phyloP scores from a whole-genome alignment of 2,797 vertebrate genomes.

The Amniataba percoides region DNA sequence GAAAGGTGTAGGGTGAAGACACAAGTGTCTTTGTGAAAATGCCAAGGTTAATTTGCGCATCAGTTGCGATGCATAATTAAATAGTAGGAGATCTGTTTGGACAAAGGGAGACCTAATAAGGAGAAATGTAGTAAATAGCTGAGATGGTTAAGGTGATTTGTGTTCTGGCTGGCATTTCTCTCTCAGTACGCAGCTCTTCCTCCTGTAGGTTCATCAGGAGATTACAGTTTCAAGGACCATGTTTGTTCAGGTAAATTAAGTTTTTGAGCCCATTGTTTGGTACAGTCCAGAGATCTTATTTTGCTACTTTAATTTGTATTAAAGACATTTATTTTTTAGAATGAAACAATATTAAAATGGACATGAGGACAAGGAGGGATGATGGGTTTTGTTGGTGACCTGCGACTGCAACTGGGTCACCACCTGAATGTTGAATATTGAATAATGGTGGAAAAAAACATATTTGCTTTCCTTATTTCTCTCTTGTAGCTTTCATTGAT shows the following conservation, averaged over 20 bases:
- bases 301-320: background rate
- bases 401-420: background rate
- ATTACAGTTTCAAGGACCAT: background rate
- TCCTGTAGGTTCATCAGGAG: background rate
- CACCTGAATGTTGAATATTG: background rate
- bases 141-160: slow-evolving; percentile 57
- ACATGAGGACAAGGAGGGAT: background rate
- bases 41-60: slow-evolving; percentile 86
- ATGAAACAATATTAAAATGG: background rate
- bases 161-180: slow-evolving; percentile 59
- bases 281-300: background rate
- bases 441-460: too few species aligned
- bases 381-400: background rate
- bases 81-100: slow-evolving; percentile 74
- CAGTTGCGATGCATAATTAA: slow-evolving; percentile 83
- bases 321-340: background rate
- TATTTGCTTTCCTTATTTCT: background rate
- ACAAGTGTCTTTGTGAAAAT: slow-evolving; percentile 81
- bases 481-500: background rate
- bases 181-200: background rate
- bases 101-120: slow-evolving; percentile 74
- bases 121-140: slow-evolving; percentile 71
- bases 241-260: background rate
- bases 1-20: slow-evolving; percentile 75
- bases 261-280: background rate